Conservation (phyloP, 2,113 vertebrate genomes). For the Ptilorrhoa leucosticta region DNA sequence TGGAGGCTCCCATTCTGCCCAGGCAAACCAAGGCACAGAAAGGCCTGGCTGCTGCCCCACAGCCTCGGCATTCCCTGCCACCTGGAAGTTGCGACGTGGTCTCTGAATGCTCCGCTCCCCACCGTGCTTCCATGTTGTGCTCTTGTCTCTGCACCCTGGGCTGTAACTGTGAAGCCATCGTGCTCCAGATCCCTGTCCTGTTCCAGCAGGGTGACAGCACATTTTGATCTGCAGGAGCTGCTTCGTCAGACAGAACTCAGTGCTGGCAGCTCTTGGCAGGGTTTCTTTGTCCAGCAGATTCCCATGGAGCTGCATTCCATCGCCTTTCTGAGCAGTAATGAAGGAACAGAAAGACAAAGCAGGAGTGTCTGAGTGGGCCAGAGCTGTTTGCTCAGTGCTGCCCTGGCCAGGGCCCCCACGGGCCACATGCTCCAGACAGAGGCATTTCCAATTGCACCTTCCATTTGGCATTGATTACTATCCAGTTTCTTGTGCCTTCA, state of each 20-base stretch:
- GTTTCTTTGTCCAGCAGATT: neutral
- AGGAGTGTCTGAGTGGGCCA: fast-evolving
- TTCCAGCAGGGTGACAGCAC: neutral
- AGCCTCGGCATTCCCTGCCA: neutral
- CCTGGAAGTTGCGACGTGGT: fast-evolving
- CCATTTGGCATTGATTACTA: neutral
- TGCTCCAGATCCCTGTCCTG: neutral
- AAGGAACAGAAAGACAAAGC: neutral
- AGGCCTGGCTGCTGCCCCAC: neutral
- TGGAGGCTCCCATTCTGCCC: neutral
- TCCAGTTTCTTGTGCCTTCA: neutral
- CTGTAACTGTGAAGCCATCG: neutral
- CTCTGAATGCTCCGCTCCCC: neutral
- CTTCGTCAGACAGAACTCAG: neutral
- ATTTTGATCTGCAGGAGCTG: neutral
- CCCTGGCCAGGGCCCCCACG: neutral
- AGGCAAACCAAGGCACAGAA: neutral
- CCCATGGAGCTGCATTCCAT: neutral
- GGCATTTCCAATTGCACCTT: neutral
- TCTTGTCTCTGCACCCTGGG: neutral
- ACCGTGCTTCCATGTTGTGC: fast-evolving
- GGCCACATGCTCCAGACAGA: neutral
- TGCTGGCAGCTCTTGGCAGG: neutral
- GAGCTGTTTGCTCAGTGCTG: fast-evolving
- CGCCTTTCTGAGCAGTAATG: neutral